Base-by-base conservation (phyloP, 2,888 invertebrate genomes). In the Pachymerium ferrugineum region DNA sequence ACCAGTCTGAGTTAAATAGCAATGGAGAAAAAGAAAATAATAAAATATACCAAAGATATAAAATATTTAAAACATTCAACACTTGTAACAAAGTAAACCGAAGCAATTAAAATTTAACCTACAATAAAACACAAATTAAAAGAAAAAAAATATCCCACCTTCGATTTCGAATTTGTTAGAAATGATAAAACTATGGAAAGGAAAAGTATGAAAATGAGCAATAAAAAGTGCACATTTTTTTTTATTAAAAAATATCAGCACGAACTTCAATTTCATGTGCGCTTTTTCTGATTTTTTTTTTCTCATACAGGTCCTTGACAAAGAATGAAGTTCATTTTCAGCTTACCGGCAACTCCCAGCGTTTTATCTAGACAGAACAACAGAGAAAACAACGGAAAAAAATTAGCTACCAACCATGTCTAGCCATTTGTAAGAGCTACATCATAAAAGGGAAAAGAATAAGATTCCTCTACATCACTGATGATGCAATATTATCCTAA, bases 351-450 rank as follows among this genome's bases (percentile, higher is more conserved):
- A 14, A 69, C 71, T 71, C 29, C 71, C 31, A 71, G 28, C 31
- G 35, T 19, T 54, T n/a, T 25, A 54, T 25, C 54, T 54, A 54
- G 33, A 72, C 28, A 47, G 19, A 47, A 8, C n/a, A 72, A 72
- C 10, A n/a, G 10, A 31, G 30, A 31, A 68, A n/a, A 68, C 22
- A 68, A 69, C 12, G n/a, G 29, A 69, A 69, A 35, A 38, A 71
- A 35, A 35, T 19, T 33, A 54, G 28, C 29, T 54, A 72, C 47
- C 72, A 42, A 54, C 72, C 72, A 72, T 54, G 29, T 22, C 54
- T 72, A 72, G 1, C 8, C 12, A n/a, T 38, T 47, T 54, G 6
- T 28, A 72, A 72, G 16, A 42, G 16, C 72, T 72, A 72, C 54
- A 54, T 25, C 29, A 54, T 72, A 35, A 25, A 54, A 38, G 38